Base-by-base conservation (phyloP, 2,888 invertebrate genomes). In the Dicroscelio sp. region DNA sequence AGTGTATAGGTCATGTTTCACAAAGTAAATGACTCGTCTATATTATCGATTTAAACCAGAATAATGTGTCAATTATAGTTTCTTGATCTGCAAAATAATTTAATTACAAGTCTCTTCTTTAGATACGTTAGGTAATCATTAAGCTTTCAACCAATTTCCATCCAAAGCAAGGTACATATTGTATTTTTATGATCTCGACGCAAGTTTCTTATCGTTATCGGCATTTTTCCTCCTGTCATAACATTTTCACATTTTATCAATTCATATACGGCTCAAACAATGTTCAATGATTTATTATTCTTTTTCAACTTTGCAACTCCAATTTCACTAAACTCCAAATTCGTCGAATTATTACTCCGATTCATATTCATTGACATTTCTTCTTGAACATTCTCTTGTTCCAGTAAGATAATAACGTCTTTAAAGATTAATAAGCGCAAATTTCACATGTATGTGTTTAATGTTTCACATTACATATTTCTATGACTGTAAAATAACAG, bases 191-290 rank as follows among this genome's bases (percentile, higher is more conserved):
- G 48, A 79, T 31, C 58, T 43, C 38, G 12, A 60, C 14, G 10
- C 35, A 58, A 43, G 71, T 38, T 52, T 82, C 71, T 82, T 82
- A 82, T 82, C 82, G 69, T 71, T 82, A 82, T 82, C 69, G 20
- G 35, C 17, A 25, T 33, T 80, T 80, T 67, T 65, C 76, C 12
- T 65, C 55, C 69, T 69, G 48, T 78, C 67, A 58, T 55, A 69
- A 58, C 38, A 78, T 30, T 76, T 67, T 78, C 30, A 17, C 6
- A 48, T 48, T 14, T 48, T 48, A 17, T 48, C 48, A 6, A 4
- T 20, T 48, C 48, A 6, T 48, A 4, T 48, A 5, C 27, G n/a
- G n/a, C n/a, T n/a, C n/a, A n/a, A n/a, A n/a, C n/a, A n/a, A n/a
- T n/a, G n/a, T n/a, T n/a, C n/a, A n/a, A n/a, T n/a, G n/a, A n/a